Conservation (phyloP, 1,140 invertebrate genomes). For the Micrasema minimum region DNA sequence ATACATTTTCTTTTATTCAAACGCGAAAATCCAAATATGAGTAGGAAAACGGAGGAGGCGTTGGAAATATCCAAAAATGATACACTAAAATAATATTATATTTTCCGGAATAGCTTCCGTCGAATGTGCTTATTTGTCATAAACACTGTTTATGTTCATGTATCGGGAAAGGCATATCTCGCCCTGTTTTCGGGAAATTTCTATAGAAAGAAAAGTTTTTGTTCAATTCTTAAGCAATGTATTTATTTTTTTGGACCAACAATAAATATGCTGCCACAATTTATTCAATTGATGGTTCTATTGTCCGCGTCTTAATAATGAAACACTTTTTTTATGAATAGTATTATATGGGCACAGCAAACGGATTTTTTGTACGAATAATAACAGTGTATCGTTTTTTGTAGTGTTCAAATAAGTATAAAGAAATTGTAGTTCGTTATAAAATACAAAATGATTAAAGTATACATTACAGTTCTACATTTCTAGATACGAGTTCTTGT, state of each 20-base stretch:
- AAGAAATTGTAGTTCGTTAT: too few species aligned
- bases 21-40: neutral
- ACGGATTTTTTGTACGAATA: too few species aligned
- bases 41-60: neutral
- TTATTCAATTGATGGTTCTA: too few species aligned
- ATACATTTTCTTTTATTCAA: constrained; percentile 1
- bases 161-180: constrained; percentile 14
- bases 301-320: too few species aligned
- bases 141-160: constrained; percentile 7
- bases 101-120: constrained; percentile 2
- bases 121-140: constrained; percentile 29
- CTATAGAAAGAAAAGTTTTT: neutral
- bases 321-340: too few species aligned
- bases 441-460: too few species aligned
- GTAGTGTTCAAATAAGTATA: too few species aligned
- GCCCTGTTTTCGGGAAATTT: constrained; percentile 1
- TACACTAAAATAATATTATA: neutral
- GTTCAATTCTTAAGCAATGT: constrained; percentile 8
- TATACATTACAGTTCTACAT: neutral
- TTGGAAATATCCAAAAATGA: neutral
- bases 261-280: too few species aligned
- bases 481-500: constrained; percentile 1
- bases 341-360: too few species aligned
- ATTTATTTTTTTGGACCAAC: too few species aligned
- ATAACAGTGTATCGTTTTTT: too few species aligned